Base-by-base conservation (phyloP, 1,140 invertebrate genomes). In the Drosophila sulfurigaster region DNA sequence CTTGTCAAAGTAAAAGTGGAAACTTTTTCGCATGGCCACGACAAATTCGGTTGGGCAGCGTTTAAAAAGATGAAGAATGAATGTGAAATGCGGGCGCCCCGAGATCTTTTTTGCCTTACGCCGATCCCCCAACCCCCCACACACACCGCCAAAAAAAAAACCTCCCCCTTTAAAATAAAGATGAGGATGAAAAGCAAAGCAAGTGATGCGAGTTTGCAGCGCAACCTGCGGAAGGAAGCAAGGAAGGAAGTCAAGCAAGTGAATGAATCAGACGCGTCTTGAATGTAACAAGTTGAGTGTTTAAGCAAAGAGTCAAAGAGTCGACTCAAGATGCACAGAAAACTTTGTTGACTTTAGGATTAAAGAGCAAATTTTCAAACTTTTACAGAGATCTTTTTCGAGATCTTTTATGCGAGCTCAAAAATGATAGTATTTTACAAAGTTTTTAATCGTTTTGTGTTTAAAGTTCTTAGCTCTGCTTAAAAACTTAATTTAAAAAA, bases 31-130 rank as follows among this genome's bases (percentile, higher is more conserved):
- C 62, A 13, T 32, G 11, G 15, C 41, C 41, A 43, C 30, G 30
- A 45, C 11, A 49, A 71, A 48, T 46, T 52, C 30, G 38, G 41
- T 41, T 35, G 48, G 59, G 3, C 16, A 49, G 25, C 43, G n/a
- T 16, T 51, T 65, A 51, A 69, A 41, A 62, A 46, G 20, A 32
- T 59, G 16, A 58, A 67, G 56, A 59, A 69, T 45, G 63, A 65
- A 54, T 43, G 13, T 6, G 10, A 65, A 49, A 51, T 58, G 56
- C 32, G 49, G 49, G 62, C 10, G 46, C 59, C 45, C 59, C 15
- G 45, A 63, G 35, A 38, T 38, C 35, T 8, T 10, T 3, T 38
- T 8, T 8, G 7, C 35, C 35, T 8, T 8, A 51, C 30, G 25
- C 56, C 11, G 11, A 32, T n/a, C 35, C 25, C 11, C 11, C 1